These are phyloP conservation scores for Rotaria socialis DNA, from an alignment of 2,888 invertebrate species.

Conservation along the genomic window DNA sequence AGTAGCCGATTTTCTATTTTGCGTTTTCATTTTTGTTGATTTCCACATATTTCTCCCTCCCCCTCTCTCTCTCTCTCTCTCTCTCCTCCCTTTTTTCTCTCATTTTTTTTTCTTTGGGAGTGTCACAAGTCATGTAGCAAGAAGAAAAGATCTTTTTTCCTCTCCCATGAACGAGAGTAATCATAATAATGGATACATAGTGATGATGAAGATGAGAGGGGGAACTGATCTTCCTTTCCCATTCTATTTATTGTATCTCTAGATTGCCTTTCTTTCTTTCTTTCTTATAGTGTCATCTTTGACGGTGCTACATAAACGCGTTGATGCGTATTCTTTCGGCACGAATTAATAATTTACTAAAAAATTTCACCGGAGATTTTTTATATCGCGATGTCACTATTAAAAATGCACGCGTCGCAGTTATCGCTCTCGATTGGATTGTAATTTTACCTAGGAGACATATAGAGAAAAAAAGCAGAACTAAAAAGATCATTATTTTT, in stretches of 20 bases:
- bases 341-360: background rate
- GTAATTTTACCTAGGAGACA: background rate
- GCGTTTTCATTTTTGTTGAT: background rate
- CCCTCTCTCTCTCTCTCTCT: background rate
- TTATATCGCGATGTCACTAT: background rate
- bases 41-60: background rate
- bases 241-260: background rate
- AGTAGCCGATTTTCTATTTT: conserved; percentile 18
- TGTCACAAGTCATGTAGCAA: conserved; percentile 11
- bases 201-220: background rate
- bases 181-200: background rate
- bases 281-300: background rate
- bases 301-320: background rate
- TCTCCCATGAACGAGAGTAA: background rate
- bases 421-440: background rate
- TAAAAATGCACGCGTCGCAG: background rate
- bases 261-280: background rate
- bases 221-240: background rate
- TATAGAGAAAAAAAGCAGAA: background rate
- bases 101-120: background rate
- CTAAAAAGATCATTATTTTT: background rate
- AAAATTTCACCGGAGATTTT: background rate
- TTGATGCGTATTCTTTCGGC: background rate
- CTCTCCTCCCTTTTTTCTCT: background rate
- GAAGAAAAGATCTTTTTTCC: background rate